Percentiles rank a stretch among this genome's conserved stretches.
Evolutionary conservation across 1,140 invertebrate species (phyloP).

Genomic region (Drosophila micromelanica): DNA sequence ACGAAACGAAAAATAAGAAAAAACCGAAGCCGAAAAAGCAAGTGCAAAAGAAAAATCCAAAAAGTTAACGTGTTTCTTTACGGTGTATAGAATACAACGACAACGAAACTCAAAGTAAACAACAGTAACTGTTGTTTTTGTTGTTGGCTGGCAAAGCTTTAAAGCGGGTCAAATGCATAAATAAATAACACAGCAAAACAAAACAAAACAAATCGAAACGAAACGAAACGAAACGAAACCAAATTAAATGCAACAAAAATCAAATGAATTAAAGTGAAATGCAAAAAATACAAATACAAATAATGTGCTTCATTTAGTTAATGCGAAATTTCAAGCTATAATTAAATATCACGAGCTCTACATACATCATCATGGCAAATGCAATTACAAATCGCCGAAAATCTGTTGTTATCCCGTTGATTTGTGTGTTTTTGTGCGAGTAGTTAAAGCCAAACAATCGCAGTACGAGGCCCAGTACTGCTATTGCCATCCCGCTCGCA

Average conservation of each 20-base stretch:
- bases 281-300: neutral
- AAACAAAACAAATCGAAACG: conserved; percentile 48
- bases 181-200: conserved; percentile 48
- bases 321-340: conserved; percentile 16
- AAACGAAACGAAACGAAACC: conserved; percentile 56
- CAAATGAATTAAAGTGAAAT: conserved; percentile 9
- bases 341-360: conserved; percentile 9
- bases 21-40: conserved; percentile 41
- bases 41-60: conserved; percentile 72
- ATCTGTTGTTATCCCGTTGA: conserved; percentile 18
- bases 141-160: conserved; percentile 49
- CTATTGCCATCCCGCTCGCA: conserved; percentile 58
- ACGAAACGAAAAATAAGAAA: neutral
- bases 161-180: conserved; percentile 78
- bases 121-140: conserved; percentile 46
- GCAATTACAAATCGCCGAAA: conserved; percentile 9
- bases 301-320: no score
- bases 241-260: conserved; percentile 34
- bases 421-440: neutral
- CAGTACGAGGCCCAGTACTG: conserved; percentile 11
- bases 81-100: conserved; percentile 59
- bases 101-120: conserved; percentile 67
- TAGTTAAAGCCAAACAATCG: conserved; percentile 2
- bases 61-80: conserved; percentile 71
- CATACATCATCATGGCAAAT: conserved; percentile 9